Evolutionary conservation across 1,140 invertebrate genomes (phyloP), one percentile per base, ranked within the genome.

Genomic region (Acromyrmex charruanus): DNA sequence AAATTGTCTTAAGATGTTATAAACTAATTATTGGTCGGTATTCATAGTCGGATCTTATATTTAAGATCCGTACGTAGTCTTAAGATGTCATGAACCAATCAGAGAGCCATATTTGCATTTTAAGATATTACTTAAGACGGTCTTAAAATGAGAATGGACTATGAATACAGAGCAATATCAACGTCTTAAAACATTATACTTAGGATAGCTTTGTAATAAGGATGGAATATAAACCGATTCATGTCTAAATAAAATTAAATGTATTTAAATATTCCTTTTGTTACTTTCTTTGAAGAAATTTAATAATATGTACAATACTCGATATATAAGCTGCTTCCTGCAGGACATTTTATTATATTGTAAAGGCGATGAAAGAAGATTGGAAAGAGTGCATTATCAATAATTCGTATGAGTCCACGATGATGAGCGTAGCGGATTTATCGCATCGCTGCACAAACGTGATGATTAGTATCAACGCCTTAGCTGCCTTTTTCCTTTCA

Each of bases 281-380:
- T 21, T 3, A 39, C 14, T 79, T n/a, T 31, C 12, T 16, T 25
- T 18, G 16, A 66, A 51, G 18, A 79, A 66, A 51, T 4, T 35
- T 58, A 6, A 31, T 51, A 39, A 80, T 25, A 28, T 28, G 1
- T 31, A 31, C 25, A 74, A 75, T 49, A 39, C 25, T 66, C 12
- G 69, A 74, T 61, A 51, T 35, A 49, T 61, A 55, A 21, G 53
- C 53, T 21, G 31, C 35, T 82, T 72, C 55, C 69, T 85, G 6
- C 31, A 82, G 80, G 25, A 82, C 10, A 82, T 82, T 86, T 9
- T 49, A 86, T 35, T 59, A 61, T 7, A 80, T 86, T n/a, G 35
- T 86, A 53, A 31, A 39, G 3, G 3, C 18, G 44, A 80, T 86
- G 84, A 44, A 79, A 21, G 18, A 44, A 10, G 84, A 86, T 35